These are phyloP conservation scores for Tinea semifulvella DNA, from an alignment of 2,888 invertebrate species.

Conservation along the genomic window DNA sequence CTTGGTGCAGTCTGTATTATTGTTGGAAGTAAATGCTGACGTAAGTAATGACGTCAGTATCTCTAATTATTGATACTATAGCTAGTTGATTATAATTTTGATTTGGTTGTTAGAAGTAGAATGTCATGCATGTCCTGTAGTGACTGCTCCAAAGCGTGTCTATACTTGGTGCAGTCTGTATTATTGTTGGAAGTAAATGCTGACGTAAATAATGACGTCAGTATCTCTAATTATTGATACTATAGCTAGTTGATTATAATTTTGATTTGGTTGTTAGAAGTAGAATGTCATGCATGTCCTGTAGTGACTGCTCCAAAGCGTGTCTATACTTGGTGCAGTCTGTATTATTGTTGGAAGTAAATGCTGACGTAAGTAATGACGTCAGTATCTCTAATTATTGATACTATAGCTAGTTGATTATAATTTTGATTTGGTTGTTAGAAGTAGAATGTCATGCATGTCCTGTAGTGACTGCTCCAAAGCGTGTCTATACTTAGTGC, in stretches of 20 bases:
- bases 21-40: constrained; percentile 70
- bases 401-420: too few species aligned
- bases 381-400: too few species aligned
- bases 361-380: constrained; percentile 79
- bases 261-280: constrained; percentile 59
- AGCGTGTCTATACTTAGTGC: constrained; percentile 64
- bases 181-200: constrained; percentile 70
- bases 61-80: too few species aligned
- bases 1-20: constrained; percentile 67
- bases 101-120: constrained; percentile 51
- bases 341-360: constrained; percentile 69
- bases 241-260: too few species aligned
- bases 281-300: constrained; percentile 74
- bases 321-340: constrained; percentile 64
- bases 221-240: too few species aligned
- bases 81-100: constrained; percentile 70
- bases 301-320: constrained; percentile 68
- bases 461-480: constrained; percentile 69
- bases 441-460: constrained; percentile 71
- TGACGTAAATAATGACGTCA: too few species aligned
- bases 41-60: too few species aligned
- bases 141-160: constrained; percentile 67
- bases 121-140: constrained; percentile 75
- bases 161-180: constrained; percentile 68
- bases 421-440: constrained; percentile 61